Evolutionary conservation across 2,797 vertebrate species (phyloP), one percentile per base, ranked within the genome.

Genomic region (Scolopax rusticola): DNA sequence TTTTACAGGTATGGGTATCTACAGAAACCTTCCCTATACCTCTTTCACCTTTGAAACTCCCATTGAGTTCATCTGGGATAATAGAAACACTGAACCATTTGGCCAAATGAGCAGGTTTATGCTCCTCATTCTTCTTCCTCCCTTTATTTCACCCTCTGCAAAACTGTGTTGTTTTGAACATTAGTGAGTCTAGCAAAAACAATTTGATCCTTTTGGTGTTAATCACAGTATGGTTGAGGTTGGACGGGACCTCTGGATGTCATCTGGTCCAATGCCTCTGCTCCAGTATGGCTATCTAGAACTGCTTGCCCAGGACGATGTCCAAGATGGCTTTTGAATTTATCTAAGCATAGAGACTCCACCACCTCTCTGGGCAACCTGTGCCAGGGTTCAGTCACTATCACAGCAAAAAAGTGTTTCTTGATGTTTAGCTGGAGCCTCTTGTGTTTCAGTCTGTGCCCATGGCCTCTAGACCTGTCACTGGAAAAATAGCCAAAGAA

Each of bases 261-360:
- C 13, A 33, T 21, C 32, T 36, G n/a, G 4, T 50, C 32, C 21
- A 70, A 73, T 0, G 5, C 2, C 16, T 4, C 3, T 51, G 56
- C n/a, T 79, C 36, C 30, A 68, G 10, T 40, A 71, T 7, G 41
- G 30, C 16, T 20, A 18, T 8, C 30, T 30, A 24, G 11, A 73
- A 16, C 32, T 15, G 15, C 33, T 3, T 89, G 67, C 14, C 5
- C 8, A 15, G 4, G 13, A 36, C 14, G 30, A 3, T 47, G 9
- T 38, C 38, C 36, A 76, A 73, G 75, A 27, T 0, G 1, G 32
- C 41, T 65, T 91, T 17, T 47, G 47, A 36, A 1, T 11, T 36
- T 59, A 18, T 65, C 28, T 50, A 38, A 0, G 15, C 7, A 12
- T 5, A 8, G 16, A 73, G 7, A 45, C 25, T 21, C 1, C 0